Evolutionary conservation across 2,113 vertebrate species (phyloP), one percentile per base, ranked within the genome.

Genomic region (Himantopus leucocephalus): DNA sequence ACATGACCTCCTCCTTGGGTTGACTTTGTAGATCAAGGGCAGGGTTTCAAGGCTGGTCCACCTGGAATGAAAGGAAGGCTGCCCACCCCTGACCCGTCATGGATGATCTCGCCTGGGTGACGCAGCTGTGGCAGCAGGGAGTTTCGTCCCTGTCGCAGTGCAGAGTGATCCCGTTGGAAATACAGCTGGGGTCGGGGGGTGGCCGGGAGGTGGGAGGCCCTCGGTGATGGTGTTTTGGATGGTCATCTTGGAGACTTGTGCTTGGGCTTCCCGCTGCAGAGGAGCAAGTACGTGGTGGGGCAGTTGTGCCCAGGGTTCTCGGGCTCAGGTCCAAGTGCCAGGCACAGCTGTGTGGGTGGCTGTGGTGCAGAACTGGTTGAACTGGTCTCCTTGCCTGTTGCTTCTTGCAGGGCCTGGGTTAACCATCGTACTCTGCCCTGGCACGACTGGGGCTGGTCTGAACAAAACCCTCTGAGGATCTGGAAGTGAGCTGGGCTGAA

Each of bases 381-480:
- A 84, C 96, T 96, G 76, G 96, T 94, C 83, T 86, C 86, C 32
- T 62, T 73, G 89, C 95, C 83, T 96, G 94, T 92, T 92, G 91
- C 83, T 94, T 92, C 93, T 96, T 96, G 96, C 91, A 92, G 55
- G 64, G 80, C 79, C 64, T 74, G 68, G 47, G 64, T 91, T 86
- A 91, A 86, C 37, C 59, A 71, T 45, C 0, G 1, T 35, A 26
- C 66, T 78, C 56, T 90, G 94, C 92, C 74, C 77, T 80, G 83
- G 82, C 88, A 70, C 1, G 1, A 64, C 91, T 80, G 9, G 72
- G 86, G 68, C 86, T n/a, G 58, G 90, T 71, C 88, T 43, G 85
- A 77, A 80, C 88, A 72, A 43, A 85, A 23, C 88, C 70, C 2
- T 0, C 4, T 0, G 81, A 20, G n/a, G 41, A 37, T 55, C 41